Evolutionary conservation across 2,888 invertebrate species (phyloP), one percentile per base, ranked within the genome.

Genomic region (Drosophila nigricruria): DNA sequence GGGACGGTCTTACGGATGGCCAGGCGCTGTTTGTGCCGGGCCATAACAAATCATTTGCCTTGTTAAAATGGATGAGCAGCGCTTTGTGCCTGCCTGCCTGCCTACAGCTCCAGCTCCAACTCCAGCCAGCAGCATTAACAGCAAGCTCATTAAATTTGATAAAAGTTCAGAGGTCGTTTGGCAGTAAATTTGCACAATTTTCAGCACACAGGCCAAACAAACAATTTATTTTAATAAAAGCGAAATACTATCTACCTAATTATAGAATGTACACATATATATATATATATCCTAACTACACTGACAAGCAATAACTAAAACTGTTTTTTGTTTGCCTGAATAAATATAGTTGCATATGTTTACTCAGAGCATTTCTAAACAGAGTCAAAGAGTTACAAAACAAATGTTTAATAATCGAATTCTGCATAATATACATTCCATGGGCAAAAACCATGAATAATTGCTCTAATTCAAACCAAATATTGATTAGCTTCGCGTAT

Each of bases 31-130:
- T 85, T 71, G 70, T 40, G 43, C 42, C 63, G 20, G 34, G 70
- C 71, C 82, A 79, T 84, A 89, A 84, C 88, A 89, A 89, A 84
- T 84, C 85, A 83, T 84, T 87, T 80, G 70, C 47, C 87, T 73
- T 63, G 64, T 63, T 73, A 42, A 63, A 53, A 60, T 54, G 69
- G 50, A 81, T 43, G 60, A 63, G 66, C 63, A 62, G 60, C 68
- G 73, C 59, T 70, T 78, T 67, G 42, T 58, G 12, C 25, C 56
- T 1, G n/a, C 25, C 14, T 8, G 9, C 12, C 20, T 32, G 25
- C 14, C 20, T 16, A 4, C 52, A 45, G 9, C 52, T 1, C 16
- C 52, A 23, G 16, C 18, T 5, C n/a, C 25, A 42, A 23, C 47
- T 27, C 5, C 49, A 18, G 30, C 45, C 36, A 16, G 0, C 50